A percentile compares a stretch with the other conserved stretches of the same genome.
phyloP scores from a whole-genome alignment of 2,888 invertebrate genomes.

The Melieria crassipennis region DNA sequence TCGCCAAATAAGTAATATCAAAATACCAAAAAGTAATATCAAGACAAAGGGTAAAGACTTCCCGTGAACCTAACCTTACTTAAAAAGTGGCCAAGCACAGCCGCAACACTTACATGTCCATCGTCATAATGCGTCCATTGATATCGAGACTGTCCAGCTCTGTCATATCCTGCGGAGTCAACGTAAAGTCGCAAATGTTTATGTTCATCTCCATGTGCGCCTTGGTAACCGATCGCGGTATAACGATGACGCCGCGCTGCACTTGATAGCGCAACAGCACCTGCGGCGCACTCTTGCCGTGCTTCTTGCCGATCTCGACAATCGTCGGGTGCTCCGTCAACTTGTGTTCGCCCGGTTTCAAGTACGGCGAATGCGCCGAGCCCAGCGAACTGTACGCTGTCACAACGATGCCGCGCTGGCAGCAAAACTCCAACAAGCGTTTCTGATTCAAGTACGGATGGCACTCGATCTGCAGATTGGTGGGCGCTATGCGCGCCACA shows the following conservation, averaged over 20 bases:
- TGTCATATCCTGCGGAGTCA: constrained; percentile 74
- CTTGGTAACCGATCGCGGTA: constrained; percentile 85
- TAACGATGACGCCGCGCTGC: constrained; percentile 77
- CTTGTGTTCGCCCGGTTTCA: constrained; percentile 39
- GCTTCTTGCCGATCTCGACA: constrained; percentile 67
- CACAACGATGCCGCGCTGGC: constrained; percentile 72
- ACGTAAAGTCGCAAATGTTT: constrained; percentile 78
- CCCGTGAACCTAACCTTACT: background rate
- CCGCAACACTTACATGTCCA: constrained; percentile 47
- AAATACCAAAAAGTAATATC: too few species aligned
- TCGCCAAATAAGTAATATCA: too few species aligned
- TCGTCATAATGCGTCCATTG: constrained; percentile 73
- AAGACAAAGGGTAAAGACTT: background rate
- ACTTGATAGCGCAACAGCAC: constrained; percentile 73
- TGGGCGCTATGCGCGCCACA: constrained; percentile 72
- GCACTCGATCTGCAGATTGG: constrained; percentile 76
- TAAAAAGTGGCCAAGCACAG: background rate
- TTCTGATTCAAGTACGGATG: constrained; percentile 82
- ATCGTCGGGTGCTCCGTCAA: constrained; percentile 38
- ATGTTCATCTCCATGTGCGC: constrained; percentile 76
- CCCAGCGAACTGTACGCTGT: constrained; percentile 89
- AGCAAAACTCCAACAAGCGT: constrained; percentile 76
- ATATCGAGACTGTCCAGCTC: constrained; percentile 76
- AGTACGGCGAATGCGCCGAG: constrained; percentile 68
- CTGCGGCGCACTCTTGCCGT: constrained; percentile 74